Percentiles rank a stretch among this genome's conserved stretches.
These are phyloP conservation scores for Trogon melanurus DNA, from an alignment of 2,113 vertebrate species.

Conservation along the genomic window DNA sequence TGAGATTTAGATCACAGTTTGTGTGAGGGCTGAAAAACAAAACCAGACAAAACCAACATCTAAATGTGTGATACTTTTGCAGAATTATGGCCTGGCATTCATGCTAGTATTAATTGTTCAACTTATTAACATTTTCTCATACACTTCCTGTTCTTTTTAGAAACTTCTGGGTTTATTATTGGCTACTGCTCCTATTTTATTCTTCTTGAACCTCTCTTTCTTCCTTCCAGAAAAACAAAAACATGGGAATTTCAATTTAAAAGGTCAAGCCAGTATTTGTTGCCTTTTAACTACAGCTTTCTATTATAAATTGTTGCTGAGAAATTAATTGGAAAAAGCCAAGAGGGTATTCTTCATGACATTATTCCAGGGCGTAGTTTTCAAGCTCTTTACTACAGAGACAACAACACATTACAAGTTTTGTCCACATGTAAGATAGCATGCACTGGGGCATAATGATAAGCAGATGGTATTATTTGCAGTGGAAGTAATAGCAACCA, in stretches of 20 bases:
- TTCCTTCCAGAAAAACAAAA: background rate
- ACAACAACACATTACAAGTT: constrained; percentile 19
- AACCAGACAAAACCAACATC: background rate
- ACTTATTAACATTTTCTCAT: background rate
- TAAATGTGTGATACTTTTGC: background rate
- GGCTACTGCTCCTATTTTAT: background rate
- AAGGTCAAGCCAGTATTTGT: constrained; percentile 41
- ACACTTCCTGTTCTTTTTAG: background rate
- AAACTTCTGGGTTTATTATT: background rate
- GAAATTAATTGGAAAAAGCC: constrained; percentile 49
- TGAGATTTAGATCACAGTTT: background rate
- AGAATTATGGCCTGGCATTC: background rate
- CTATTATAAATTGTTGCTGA: constrained; percentile 13
- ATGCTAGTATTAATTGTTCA: background rate
- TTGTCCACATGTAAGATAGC: constrained; percentile 37
- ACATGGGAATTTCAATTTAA: constrained; percentile 24
- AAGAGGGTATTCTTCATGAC: constrained; percentile 31
- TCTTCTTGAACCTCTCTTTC: background rate
- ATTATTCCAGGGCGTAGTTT: constrained; percentile 23
- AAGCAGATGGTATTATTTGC: constrained; percentile 69
- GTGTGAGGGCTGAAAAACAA: background rate
- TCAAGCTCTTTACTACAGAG: constrained; percentile 52
- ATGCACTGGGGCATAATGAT: constrained; percentile 49
- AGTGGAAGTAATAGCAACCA: constrained; percentile 61
- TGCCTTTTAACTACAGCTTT: constrained; percentile 40